Percentiles rank a stretch among this genome's conserved stretches.
These are phyloP conservation scores for Origma solitaria DNA, from an alignment of 2,113 vertebrate species.

Conservation along the genomic window DNA sequence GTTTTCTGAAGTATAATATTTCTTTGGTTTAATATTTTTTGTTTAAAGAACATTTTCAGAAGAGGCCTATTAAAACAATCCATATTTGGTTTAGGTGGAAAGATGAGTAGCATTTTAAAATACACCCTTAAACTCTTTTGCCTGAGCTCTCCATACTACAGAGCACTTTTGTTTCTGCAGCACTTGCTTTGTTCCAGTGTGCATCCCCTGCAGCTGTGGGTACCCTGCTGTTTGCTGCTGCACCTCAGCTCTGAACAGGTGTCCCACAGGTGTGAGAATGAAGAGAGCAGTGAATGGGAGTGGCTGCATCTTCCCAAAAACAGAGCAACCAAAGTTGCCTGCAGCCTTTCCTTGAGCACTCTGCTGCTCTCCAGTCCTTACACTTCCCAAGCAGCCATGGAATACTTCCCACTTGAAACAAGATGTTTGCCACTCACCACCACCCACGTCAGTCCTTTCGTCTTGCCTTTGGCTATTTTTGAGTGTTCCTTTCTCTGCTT, in stretches of 20 bases:
- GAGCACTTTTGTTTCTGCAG: background rate
- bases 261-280: background rate
- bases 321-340: background rate
- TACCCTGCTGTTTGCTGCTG: background rate
- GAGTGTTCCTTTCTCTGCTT: background rate
- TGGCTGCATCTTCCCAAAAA: background rate
- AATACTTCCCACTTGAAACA: background rate
- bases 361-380: background rate
- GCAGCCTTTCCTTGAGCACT: background rate
- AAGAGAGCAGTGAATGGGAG: background rate
- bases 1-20: background rate
- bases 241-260: background rate
- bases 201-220: rapidly evolving
- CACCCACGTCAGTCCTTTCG: background rate
- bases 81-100: background rate
- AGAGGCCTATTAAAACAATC: background rate
- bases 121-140: background rate
- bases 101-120: background rate
- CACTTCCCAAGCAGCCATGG: background rate
- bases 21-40: background rate
- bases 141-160: background rate
- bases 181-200: background rate
- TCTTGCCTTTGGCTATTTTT: background rate
- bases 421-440: background rate
- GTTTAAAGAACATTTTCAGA: background rate